Conservation (phyloP, 2,888 invertebrate genomes). For the Dasysyrphus tricinctus region DNA sequence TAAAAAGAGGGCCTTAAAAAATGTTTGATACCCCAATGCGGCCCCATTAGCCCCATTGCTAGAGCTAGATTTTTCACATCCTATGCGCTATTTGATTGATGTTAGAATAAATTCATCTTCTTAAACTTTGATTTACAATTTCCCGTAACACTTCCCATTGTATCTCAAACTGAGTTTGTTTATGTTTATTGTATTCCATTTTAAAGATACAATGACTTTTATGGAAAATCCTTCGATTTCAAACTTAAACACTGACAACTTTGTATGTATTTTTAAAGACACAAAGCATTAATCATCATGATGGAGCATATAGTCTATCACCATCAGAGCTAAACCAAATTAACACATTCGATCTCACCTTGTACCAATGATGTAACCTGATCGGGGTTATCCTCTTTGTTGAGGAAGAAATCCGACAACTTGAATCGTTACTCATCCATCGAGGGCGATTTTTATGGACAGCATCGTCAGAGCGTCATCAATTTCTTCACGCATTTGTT, state of each 20-base stretch:
- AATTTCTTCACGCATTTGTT: slow-evolving; percentile 37
- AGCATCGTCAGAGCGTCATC: slow-evolving; percentile 49
- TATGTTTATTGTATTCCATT: background rate
- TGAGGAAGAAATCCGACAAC: slow-evolving; percentile 12
- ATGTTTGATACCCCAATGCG: no score
- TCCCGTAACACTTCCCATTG: background rate
- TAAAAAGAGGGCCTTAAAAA: no score
- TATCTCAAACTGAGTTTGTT: background rate
- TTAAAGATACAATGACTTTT: background rate
- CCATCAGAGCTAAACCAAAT: slow-evolving; percentile 12
- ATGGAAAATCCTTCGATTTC: background rate
- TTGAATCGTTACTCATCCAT: slow-evolving; percentile 35
- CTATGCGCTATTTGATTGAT: no score
- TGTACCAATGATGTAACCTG: background rate
- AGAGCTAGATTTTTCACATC: no score
- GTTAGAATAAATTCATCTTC: no score
- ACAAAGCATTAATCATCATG: slow-evolving; percentile 7
- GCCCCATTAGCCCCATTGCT: no score
- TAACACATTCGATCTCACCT: slow-evolving; percentile 49
- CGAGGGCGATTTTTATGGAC: slow-evolving; percentile 65
- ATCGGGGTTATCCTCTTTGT: slow-evolving; percentile 10
- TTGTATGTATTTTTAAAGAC: slow-evolving; percentile 51
- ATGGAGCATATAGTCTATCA: background rate
- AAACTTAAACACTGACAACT: background rate
- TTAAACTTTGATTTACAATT: no score